phyloP scores from a whole-genome alignment of 1,140 invertebrate species.

The Neuroterus valhalla region DNA sequence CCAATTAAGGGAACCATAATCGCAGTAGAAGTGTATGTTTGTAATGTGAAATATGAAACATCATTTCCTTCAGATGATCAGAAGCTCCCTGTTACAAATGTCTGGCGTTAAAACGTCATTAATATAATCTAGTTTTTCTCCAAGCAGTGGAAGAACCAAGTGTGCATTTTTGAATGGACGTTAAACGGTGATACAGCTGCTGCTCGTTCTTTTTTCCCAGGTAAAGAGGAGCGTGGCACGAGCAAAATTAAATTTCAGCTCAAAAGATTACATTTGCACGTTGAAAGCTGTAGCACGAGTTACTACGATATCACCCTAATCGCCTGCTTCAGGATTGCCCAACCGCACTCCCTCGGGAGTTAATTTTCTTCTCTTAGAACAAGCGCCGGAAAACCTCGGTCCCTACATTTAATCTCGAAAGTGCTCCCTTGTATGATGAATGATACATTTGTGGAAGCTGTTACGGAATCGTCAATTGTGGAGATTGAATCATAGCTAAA shows the following conservation, averaged over 20 bases:
- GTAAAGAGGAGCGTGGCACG: neutral
- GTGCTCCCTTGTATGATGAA: neutral
- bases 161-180: neutral
- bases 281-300: neutral
- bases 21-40: conserved; percentile 7
- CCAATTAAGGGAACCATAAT: neutral
- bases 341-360: neutral
- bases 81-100: neutral
- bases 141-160: neutral
- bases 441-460: neutral
- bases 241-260: conserved; percentile 35
- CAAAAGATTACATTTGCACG: conserved; percentile 33
- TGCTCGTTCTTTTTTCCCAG: neutral
- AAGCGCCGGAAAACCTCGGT: neutral
- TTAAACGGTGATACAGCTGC: neutral
- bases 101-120: neutral
- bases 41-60: conserved; percentile 12
- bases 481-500: too few relatives aligned
- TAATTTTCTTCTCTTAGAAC: neutral
- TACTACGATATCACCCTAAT: conserved; percentile 12
- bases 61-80: conserved; percentile 23
- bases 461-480: too few relatives aligned
- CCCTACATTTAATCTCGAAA: neutral
- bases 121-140: conserved; percentile 13
- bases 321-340: neutral